Conservation (phyloP, 2,113 vertebrate species). For the Anoplopoma fimbria region DNA sequence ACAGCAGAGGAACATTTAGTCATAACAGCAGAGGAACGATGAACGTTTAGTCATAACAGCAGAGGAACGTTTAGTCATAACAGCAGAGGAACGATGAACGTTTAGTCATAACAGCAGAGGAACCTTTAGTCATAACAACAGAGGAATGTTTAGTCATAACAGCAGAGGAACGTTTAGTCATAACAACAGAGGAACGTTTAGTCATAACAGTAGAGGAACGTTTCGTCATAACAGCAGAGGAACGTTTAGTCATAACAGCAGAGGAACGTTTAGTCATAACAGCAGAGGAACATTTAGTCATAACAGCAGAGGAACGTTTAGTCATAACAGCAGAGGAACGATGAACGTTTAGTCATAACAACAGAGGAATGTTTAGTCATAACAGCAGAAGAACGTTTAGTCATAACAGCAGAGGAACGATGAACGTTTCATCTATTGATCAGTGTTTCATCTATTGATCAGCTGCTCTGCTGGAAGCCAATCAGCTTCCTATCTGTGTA, state of each 20-base stretch:
- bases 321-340: constrained; percentile 26
- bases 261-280: constrained; percentile 24
- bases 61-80: constrained; percentile 42
- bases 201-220: no score
- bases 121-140: no score
- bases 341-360: no score
- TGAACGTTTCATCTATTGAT: constrained; percentile 13
- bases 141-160: constrained; percentile 39
- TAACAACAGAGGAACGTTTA: constrained; percentile 3
- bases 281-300: neutral
- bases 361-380: no score
- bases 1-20: no score
- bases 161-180: constrained; percentile 21
- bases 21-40: constrained; percentile 14
- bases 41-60: no score
- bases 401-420: constrained; percentile 24
- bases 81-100: neutral
- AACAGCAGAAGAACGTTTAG: neutral
- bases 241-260: constrained; percentile 32
- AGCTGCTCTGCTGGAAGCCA: constrained; percentile 50
- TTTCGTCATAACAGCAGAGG: no score
- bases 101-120: constrained; percentile 32
- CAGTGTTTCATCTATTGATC: constrained; percentile 33
- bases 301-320: no score
- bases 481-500: constrained; percentile 28